Evolutionary conservation across 1,140 invertebrate genomes (phyloP).

Genomic region (Musca domestica): DNA sequence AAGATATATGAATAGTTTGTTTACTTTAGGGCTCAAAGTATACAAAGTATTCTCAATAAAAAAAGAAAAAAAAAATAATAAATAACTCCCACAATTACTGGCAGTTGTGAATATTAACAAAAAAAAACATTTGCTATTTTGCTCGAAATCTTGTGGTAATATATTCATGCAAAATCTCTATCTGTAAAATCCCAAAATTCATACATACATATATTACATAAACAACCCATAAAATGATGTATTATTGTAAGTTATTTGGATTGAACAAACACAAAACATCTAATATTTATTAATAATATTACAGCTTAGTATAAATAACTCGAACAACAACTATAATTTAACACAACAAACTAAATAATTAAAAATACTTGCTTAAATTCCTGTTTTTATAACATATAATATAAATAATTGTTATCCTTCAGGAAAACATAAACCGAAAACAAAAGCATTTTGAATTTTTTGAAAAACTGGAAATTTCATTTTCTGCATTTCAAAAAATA

Average conservation of each 20-base stretch:
- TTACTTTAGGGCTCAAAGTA: conserved; percentile 17
- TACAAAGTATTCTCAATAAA: conserved; percentile 5
- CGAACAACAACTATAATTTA: not conserved
- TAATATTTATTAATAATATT: conserved; percentile 19
- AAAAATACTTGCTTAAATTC: not conserved
- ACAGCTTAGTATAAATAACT: conserved; percentile 7
- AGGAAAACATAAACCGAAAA: not conserved
- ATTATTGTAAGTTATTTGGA: conserved; percentile 15
- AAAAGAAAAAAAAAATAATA: not conserved
- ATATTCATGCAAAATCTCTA: not conserved
- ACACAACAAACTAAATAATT: not conserved
- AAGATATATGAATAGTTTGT: not conserved
- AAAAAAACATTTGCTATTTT: not conserved
- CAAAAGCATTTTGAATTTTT: not conserved
- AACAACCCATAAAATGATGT: conserved; percentile 1
- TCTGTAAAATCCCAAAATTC: not conserved
- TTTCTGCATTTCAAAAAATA: not conserved
- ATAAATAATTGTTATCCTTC: not conserved
- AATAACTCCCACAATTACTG: not conserved
- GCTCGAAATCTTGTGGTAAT: not conserved
- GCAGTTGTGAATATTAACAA: conserved; percentile 1
- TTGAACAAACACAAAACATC: conserved; percentile 13
- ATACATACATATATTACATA: not conserved
- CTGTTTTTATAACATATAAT: not conserved
- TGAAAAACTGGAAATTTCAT: not conserved